Evolutionary conservation across 1,140 invertebrate genomes (phyloP).

Genomic region (Ruditapes philippinarum): DNA sequence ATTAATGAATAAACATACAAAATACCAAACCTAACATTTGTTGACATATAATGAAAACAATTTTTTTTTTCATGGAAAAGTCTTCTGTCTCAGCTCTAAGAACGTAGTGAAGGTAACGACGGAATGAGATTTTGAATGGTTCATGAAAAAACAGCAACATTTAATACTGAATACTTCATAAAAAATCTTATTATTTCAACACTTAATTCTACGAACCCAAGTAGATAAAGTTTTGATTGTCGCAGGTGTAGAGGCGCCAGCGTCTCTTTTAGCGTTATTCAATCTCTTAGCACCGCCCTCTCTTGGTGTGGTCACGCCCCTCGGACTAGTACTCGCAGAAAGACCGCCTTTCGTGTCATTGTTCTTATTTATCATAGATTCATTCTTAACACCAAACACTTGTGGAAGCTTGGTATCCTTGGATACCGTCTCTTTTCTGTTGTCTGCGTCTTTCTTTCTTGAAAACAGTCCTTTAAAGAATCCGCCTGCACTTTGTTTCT

Average conservation of each 20-base stretch:
- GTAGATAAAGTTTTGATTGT: not conserved
- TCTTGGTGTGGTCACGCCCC: not conserved
- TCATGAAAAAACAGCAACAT: no score
- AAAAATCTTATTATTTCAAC: no score
- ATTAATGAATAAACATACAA: no score
- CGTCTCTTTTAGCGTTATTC: not conserved
- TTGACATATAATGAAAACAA: no score
- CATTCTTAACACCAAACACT: not conserved
- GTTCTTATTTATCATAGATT: no score
- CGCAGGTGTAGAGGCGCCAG: not conserved
- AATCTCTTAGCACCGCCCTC: not conserved
- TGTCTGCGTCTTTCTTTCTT: not conserved
- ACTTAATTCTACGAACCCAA: not conserved
- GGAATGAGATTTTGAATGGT: no score
- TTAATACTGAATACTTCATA: no score
- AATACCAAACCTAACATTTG: no score
- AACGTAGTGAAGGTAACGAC: no score
- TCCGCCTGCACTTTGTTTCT: not conserved
- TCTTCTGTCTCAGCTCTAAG: no score
- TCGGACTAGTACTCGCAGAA: not conserved
- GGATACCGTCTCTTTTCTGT: not conserved
- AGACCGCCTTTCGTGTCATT: not conserved
- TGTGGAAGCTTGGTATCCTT: not conserved
- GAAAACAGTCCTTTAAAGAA: slow-evolving; percentile 14
- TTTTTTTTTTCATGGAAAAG: no score